These are phyloP conservation scores for Pachycephus smyrnensis DNA, from an alignment of 2,888 invertebrate genomes.

Conservation along the genomic window DNA sequence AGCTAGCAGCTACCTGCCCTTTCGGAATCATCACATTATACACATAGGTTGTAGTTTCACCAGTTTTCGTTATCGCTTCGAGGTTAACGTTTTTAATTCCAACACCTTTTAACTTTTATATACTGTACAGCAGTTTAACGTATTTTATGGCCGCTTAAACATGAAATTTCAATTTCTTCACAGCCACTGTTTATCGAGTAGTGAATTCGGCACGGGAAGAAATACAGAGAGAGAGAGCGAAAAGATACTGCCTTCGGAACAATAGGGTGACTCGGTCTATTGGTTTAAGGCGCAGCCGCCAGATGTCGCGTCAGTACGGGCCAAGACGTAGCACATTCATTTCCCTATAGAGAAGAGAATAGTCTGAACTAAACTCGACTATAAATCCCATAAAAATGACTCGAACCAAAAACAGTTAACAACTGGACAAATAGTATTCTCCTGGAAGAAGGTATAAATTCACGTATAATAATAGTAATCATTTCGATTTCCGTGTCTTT, in stretches of 20 bases:
- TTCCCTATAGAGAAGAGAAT: neutral
- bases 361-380: neutral
- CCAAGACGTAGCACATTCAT: neutral
- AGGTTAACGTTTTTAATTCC: neutral
- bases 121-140: neutral
- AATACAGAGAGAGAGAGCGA: neutral
- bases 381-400: neutral
- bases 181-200: neutral
- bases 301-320: constrained; percentile 6
- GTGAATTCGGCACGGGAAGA: neutral
- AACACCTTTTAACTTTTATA: neutral
- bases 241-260: neutral
- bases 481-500: neutral
- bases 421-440: neutral
- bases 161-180: neutral
- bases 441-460: neutral
- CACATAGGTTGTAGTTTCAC: neutral
- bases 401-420: neutral
- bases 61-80: neutral
- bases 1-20: neutral
- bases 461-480: neutral
- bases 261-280: neutral
- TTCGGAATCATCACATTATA: neutral
- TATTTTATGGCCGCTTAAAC: neutral
- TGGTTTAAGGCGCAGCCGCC: neutral